Conservation (phyloP, 2,888 invertebrate genomes). For the Drosophila parthenogenetica region DNA sequence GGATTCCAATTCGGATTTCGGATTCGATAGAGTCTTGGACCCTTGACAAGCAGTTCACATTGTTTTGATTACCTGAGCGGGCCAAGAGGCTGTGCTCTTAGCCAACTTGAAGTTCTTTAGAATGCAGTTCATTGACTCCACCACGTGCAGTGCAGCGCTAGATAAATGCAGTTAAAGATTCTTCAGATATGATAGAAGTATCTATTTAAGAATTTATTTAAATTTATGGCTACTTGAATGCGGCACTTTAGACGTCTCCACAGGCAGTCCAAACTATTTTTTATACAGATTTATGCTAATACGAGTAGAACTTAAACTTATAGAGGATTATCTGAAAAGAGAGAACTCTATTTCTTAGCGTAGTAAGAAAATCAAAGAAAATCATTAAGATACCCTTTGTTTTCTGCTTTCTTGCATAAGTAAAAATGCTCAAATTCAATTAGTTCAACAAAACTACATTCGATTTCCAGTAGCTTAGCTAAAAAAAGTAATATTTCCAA, state of each 20-base stretch:
- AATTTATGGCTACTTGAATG: constrained; percentile 64
- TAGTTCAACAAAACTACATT: too few species aligned
- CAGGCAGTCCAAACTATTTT: constrained; percentile 29
- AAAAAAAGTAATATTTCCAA: too few species aligned
- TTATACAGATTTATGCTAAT: constrained; percentile 64
- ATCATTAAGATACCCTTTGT: too few species aligned
- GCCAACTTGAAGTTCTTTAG: constrained; percentile 35
- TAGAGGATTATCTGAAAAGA: not conserved
- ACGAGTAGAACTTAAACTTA: constrained; percentile 7
- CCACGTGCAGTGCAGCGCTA: constrained; percentile 3
- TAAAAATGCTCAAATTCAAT: too few species aligned
- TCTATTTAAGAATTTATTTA: constrained; percentile 9
- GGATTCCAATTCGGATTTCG: not conserved
- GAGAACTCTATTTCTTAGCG: too few species aligned
- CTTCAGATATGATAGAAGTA: constrained; percentile 47
- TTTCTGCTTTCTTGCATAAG: too few species aligned
- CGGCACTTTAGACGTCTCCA: constrained; percentile 49
- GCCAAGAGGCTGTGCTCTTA: constrained; percentile 22
- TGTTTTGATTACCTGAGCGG: constrained; percentile 60
- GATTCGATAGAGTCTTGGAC: constrained; percentile 10
- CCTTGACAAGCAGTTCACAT: constrained; percentile 20
- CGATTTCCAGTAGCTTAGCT: too few species aligned
- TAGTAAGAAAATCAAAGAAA: too few species aligned
- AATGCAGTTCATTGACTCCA: constrained; percentile 50
- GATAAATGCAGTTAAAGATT: constrained; percentile 45